A percentile compares a stretch with the other conserved stretches of the same genome.
Conservation (phyloP, 2,888 invertebrate species). For the Xylota sylvarum region DNA sequence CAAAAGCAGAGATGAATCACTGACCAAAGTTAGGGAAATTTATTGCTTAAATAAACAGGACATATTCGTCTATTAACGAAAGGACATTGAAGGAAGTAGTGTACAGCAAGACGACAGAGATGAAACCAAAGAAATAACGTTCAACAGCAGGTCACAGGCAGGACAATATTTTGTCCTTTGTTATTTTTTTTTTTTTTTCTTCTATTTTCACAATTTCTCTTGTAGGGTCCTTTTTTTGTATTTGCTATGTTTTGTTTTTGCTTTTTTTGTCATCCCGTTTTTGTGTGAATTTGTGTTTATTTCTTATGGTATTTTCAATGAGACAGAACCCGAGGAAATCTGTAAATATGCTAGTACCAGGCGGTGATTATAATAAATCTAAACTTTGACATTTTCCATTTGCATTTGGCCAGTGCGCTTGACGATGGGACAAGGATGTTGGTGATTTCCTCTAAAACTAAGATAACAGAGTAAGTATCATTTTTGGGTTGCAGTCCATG, state of each 20-base stretch:
- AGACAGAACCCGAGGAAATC: conserved; percentile 22
- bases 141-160: conserved; percentile 53
- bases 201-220: conserved; percentile 5
- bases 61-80: conserved; percentile 67
- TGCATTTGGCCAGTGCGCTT: conserved; percentile 14
- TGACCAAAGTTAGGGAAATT: conserved; percentile 65
- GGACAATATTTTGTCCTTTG: conserved; percentile 47
- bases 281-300: conserved; percentile 34
- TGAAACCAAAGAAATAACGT: conserved; percentile 52
- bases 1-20: conserved; percentile 72
- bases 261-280: background rate
- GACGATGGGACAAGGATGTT: background rate
- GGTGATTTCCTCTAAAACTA: background rate
- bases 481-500: background rate
- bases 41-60: conserved; percentile 70
- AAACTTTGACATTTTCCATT: conserved; percentile 57
- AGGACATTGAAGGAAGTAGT: conserved; percentile 42
- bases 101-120: conserved; percentile 25
- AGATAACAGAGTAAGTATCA: background rate
- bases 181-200: conserved; percentile 18
- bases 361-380: conserved; percentile 66
- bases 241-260: background rate
- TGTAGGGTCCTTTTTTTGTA: conserved; percentile 4
- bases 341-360: conserved; percentile 52
- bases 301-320: conserved; percentile 29